Evolutionary conservation across 2,113 vertebrate genomes (phyloP).

Genomic region (Ailuropoda melanoleuca): DNA sequence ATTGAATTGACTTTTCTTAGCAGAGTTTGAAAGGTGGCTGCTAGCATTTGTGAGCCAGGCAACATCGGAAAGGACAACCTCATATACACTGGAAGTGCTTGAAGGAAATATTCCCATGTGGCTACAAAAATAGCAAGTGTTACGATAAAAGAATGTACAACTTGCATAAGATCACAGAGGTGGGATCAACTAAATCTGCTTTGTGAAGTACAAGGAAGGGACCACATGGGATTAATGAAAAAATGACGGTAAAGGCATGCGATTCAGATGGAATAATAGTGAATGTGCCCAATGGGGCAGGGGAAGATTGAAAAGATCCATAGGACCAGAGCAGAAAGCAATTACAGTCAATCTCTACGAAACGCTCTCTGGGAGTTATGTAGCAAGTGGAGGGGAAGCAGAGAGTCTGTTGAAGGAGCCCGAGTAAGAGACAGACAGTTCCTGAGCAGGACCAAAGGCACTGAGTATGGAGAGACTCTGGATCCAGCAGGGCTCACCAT

Average conservation of each 20-base stretch:
- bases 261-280: background rate
- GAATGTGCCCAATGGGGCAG: background rate
- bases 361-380: background rate
- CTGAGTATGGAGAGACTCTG: background rate
- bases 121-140: background rate
- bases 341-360: background rate
- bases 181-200: background rate
- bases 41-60: background rate
- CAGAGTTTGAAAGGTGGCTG: background rate
- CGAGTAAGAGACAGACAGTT: background rate
- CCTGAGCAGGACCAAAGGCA: background rate
- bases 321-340: background rate
- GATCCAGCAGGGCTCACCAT: accelerated
- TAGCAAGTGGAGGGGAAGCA: accelerated
- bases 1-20: background rate
- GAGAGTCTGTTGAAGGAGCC: background rate
- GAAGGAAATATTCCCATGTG: background rate
- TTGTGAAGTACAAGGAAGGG: background rate
- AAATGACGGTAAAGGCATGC: background rate
- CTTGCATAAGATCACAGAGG: background rate
- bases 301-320: background rate
- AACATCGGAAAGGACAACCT: background rate
- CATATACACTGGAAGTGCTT: background rate
- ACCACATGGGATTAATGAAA: background rate
- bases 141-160: background rate